Base-by-base conservation (phyloP, 1,140 invertebrate genomes). In the Leguminivora glycinivorella region DNA sequence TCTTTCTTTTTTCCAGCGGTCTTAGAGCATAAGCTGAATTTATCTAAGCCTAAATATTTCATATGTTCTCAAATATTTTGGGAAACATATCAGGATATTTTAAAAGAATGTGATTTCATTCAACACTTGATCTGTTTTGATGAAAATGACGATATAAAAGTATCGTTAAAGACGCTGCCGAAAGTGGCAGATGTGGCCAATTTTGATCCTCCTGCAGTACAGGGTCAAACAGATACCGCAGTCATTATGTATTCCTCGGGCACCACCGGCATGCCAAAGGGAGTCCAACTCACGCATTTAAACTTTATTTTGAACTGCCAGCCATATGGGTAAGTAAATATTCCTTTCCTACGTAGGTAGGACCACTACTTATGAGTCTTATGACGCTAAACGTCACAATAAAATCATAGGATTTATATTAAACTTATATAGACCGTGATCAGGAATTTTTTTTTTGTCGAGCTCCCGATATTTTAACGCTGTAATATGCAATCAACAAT, bases 261-360 rank as follows among this genome's bases (percentile, higher is more conserved):
- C 29, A 96, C 96, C 1, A 96, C 95, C 58, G 95, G 96, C 70
- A 85, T 94, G 72, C 95, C 96, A 0, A 97, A 97, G 89, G 96
- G 95, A 29, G 96, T 96, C 0, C 93, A 95, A 88, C 83, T 96
- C 26, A 95, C 95, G 17, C 84, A 84, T 74, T 94, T 95, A 78
- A 98, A 98, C 69, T 84, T 77, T 63, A 83, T 86, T 25, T 70
- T 87, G 10, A 82, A 79, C 25, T 83, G 81, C 79, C 67, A 84
- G 71, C 77, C 78, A 19, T 66, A 82, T 52, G 76, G 79, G 85
- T 87, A 77, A 80, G 82, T 84, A 47, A n/a, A n/a, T n/a, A n/a
- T n/a, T n/a, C n/a, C n/a, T n/a, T n/a, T n/a, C n/a, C n/a, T n/a
- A n/a, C n/a, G n/a, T n/a, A n/a, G n/a, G n/a, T n/a, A n/a, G n/a